These are phyloP conservation scores for Melinopterus prodromus DNA, from an alignment of 2,888 invertebrate species.

Conservation along the genomic window DNA sequence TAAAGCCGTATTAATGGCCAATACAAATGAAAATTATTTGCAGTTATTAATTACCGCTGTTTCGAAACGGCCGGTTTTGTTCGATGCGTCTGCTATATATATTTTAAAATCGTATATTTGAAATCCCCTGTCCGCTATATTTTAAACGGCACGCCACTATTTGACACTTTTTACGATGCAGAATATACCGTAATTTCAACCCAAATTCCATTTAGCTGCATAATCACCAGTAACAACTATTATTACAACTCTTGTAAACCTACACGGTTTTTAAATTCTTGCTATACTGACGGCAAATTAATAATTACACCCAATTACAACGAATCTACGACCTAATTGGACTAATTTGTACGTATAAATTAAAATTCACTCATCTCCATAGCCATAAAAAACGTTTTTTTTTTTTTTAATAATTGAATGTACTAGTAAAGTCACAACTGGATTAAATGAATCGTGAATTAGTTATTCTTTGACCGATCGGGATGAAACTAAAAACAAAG, in stretches of 20 bases:
- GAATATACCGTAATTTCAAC: neutral
- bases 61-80: neutral
- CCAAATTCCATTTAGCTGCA: neutral
- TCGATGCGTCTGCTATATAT: neutral
- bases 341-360: too few relatives aligned
- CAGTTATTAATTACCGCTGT: conserved; percentile 29
- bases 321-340: neutral
- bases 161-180: neutral
- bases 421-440: too few relatives aligned
- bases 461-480: too few relatives aligned
- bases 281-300: neutral
- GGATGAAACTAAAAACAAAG: too few relatives aligned
- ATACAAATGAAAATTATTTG: conserved; percentile 29
- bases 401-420: too few relatives aligned
- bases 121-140: neutral
- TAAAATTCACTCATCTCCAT: too few relatives aligned
- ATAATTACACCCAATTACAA: neutral
- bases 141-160: neutral
- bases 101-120: conserved; percentile 4
- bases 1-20: conserved; percentile 31
- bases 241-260: neutral
- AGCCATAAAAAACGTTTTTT: too few relatives aligned
- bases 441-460: too few relatives aligned
- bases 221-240: neutral
- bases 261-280: neutral